These are phyloP conservation scores for Crax fasciolata DNA, from an alignment of 2,797 vertebrate species.

Conservation along the genomic window DNA sequence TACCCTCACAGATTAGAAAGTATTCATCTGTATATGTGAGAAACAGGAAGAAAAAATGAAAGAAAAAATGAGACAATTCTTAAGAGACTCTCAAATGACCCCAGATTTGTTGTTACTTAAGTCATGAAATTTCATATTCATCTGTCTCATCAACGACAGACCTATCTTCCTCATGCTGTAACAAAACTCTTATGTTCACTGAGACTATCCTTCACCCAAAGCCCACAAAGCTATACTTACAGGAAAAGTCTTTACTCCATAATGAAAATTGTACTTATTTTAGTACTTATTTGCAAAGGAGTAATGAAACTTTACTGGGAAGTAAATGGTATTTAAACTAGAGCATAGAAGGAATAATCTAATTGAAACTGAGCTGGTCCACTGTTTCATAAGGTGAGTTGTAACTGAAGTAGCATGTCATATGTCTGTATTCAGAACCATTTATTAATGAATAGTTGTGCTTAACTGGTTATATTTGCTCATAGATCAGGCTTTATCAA, in stretches of 20 bases:
- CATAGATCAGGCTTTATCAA: neutral
- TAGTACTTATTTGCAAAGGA: neutral
- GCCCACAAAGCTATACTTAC: slow-evolving; percentile 3
- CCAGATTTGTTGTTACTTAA: neutral
- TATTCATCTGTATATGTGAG: neutral
- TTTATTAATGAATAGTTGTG: neutral
- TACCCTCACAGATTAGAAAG: neutral
- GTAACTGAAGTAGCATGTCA: neutral
- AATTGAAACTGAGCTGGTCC: neutral
- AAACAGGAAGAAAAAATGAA: neutral
- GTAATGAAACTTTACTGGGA: neutral
- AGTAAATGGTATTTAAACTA: neutral
- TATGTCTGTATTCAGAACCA: neutral
- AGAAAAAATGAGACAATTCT: neutral
- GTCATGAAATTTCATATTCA: neutral
- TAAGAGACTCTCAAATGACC: neutral
- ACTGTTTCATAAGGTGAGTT: neutral
- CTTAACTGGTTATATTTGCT: neutral
- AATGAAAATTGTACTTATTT: neutral
- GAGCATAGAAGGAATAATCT: neutral
- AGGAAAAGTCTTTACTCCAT: neutral
- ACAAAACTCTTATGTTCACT: slow-evolving; percentile 20
- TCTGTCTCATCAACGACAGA: slow-evolving; percentile 40
- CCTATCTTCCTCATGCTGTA: slow-evolving; percentile 77
- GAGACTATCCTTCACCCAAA: slow-evolving; percentile 31